phyloP scores from a whole-genome alignment of 2,797 vertebrate species.

The Tauraco hartlaubi region DNA sequence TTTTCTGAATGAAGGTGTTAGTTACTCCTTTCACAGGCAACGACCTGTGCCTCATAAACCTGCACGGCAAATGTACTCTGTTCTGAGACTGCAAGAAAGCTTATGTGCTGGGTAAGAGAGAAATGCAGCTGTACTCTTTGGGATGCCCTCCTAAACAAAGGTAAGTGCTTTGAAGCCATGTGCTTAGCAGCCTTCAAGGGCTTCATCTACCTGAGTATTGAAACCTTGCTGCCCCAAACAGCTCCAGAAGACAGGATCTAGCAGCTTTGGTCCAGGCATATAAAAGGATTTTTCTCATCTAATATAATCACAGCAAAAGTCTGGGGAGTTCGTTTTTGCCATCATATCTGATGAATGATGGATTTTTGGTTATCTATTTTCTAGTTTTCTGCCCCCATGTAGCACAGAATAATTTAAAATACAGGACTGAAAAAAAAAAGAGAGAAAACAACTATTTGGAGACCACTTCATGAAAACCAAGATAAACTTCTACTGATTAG shows the following conservation, averaged over 20 bases:
- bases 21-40: neutral
- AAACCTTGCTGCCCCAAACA: neutral
- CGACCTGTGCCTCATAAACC: neutral
- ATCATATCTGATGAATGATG: neutral
- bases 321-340: neutral
- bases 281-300: neutral
- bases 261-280: neutral
- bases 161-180: neutral
- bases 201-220: neutral
- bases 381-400: neutral
- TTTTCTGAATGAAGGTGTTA: neutral
- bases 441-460: neutral
- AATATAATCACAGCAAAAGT: neutral
- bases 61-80: neutral
- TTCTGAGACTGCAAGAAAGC: neutral
- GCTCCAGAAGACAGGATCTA: neutral
- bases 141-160: neutral
- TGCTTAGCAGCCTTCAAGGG: neutral
- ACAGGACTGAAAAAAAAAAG: neutral
- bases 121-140: neutral
- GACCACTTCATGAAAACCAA: neutral
- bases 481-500: neutral
- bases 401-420: neutral
- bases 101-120: neutral
- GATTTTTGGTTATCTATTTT: neutral